Percentiles rank a stretch among this genome's conserved stretches.
Evolutionary conservation across 1,140 invertebrate species (phyloP).

Genomic region (Drosophila bocqueti): DNA sequence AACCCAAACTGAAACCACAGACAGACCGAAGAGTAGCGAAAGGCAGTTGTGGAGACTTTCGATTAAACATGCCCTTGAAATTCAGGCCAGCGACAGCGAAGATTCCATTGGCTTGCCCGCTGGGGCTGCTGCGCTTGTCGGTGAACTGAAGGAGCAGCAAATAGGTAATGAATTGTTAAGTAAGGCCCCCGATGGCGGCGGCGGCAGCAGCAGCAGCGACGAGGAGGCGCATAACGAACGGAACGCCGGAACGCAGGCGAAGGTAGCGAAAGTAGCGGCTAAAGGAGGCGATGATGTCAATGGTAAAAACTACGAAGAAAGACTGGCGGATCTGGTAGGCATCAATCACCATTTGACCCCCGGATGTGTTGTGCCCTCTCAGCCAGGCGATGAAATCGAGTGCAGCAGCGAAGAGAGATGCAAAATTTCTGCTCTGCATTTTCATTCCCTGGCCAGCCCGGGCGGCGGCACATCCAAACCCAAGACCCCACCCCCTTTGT

Average conservation of each 20-base stretch:
- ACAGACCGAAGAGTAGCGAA: conserved; percentile 9
- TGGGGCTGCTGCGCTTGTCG: conserved; percentile 32
- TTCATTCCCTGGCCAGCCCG: conserved; percentile 60
- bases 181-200: conserved; percentile 36
- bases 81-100: conserved; percentile 82
- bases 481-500: conserved; percentile 5
- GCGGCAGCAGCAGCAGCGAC: conserved; percentile 28
- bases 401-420: conserved; percentile 5
- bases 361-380: conserved; percentile 31
- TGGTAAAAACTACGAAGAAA: conserved; percentile 84
- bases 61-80: conserved; percentile 74
- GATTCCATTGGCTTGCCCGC: conserved; percentile 58
- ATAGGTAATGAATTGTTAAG: conserved; percentile 73
- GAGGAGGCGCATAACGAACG: conserved; percentile 10
- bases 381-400: conserved; percentile 60
- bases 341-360: conserved; percentile 57
- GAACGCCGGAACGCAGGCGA: not conserved
- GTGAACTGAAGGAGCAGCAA: conserved; percentile 37
- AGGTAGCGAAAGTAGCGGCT: not conserved
- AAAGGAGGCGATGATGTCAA: conserved; percentile 47
- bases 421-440: conserved; percentile 30
- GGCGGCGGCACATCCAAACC: conserved; percentile 32
- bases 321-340: conserved; percentile 82
- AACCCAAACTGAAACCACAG: conserved; percentile 14
- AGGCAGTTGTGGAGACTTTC: not conserved